Evolutionary conservation across 1,140 invertebrate genomes (phyloP).

Genomic region (Monomorium pharaonis): DNA sequence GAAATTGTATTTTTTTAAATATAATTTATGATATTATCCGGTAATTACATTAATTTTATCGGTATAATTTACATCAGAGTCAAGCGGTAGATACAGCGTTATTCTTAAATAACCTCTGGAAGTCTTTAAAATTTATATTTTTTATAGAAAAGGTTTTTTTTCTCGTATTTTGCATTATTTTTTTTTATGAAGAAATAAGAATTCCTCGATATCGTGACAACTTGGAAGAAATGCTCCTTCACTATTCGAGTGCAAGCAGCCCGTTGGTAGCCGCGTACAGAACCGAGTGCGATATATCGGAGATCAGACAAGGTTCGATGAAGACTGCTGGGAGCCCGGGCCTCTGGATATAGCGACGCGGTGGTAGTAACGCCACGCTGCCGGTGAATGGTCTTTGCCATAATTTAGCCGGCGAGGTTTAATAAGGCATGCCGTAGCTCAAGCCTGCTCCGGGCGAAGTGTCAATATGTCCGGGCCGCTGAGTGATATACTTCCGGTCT

Average conservation of each 20-base stretch:
- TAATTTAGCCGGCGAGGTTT: conserved; percentile 80
- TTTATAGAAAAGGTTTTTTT: too few relatives aligned
- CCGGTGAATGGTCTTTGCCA: conserved; percentile 74
- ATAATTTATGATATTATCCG: background rate
- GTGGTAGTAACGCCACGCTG: conserved; percentile 20
- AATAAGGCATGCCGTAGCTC: conserved; percentile 81
- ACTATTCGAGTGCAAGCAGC: background rate
- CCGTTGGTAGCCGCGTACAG: background rate
- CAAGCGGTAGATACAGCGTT: too few relatives aligned
- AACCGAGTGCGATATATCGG: background rate
- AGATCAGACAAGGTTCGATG: conserved; percentile 22
- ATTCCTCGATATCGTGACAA: background rate
- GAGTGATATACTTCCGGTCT: conserved; percentile 82
- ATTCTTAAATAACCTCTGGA: too few relatives aligned
- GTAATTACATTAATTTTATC: background rate
- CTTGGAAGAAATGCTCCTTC: background rate
- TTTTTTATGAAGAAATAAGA: too few relatives aligned
- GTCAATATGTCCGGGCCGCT: conserved; percentile 82
- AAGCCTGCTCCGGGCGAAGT: conserved; percentile 75
- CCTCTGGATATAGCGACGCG: conserved; percentile 22
- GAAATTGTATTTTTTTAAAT: background rate
- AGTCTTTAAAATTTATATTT: background rate
- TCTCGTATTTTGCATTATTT: too few relatives aligned
- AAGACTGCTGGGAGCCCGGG: background rate
- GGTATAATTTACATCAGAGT: background rate